A percentile compares a stretch with the other conserved stretches of the same genome.
These are phyloP conservation scores for Laticauda laticaudata DNA, from an alignment of 2,113 vertebrate species.

Conservation along the genomic window DNA sequence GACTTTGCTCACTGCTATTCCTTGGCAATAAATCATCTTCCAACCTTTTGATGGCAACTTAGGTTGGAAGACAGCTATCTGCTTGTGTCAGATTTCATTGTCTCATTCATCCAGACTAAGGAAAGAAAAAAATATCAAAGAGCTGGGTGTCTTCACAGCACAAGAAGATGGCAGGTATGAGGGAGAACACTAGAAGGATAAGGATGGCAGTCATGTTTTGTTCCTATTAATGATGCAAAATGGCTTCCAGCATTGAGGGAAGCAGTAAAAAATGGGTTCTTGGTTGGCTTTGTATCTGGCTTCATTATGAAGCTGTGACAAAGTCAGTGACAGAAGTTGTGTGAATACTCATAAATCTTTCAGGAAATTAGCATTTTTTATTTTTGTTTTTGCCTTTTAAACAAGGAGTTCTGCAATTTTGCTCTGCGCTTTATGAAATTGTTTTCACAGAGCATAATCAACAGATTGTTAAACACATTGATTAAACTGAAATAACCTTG, in stretches of 20 bases:
- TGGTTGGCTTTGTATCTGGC: neutral
- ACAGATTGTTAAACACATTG: neutral
- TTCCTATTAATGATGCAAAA: conserved; percentile 13
- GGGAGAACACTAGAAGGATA: conserved; percentile 8
- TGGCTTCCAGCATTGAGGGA: neutral
- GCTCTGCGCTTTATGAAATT: neutral
- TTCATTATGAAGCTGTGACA: neutral
- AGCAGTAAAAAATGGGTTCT: neutral
- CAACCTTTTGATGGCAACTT: neutral
- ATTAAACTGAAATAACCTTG: neutral
- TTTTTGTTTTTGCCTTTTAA: neutral
- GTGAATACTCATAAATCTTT: neutral
- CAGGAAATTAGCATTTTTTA: neutral
- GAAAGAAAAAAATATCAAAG: neutral
- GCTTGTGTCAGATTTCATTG: neutral
- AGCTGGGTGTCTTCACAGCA: neutral
- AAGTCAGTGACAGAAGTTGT: neutral
- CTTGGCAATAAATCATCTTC: neutral
- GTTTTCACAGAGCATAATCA: neutral
- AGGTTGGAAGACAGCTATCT: neutral
- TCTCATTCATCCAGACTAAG: neutral
- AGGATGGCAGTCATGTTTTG: neutral
- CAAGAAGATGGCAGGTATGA: conserved; percentile 5
- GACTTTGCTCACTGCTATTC: neutral
- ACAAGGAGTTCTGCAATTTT: neutral